A percentile compares a stretch with the other conserved stretches of the same genome.
Evolutionary conservation across 2,888 invertebrate species (phyloP).

Genomic region (Tetropium fuscum): DNA sequence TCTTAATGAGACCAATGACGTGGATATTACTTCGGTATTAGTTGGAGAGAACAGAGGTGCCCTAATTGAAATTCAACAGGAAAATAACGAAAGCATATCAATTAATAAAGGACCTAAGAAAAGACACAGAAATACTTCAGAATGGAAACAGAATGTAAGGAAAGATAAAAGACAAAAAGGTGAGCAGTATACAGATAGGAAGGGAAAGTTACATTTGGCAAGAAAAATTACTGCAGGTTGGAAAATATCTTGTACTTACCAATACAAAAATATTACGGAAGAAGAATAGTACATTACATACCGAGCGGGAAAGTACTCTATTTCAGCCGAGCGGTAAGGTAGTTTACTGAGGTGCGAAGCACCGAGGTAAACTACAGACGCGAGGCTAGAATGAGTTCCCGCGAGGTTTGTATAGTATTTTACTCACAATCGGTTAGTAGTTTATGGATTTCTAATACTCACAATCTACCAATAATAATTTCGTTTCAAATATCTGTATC

Average conservation of each 20-base stretch:
- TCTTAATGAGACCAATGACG: slow-evolving; percentile 4
- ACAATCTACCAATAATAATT: too few relatives aligned
- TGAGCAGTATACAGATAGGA: slow-evolving; percentile 1
- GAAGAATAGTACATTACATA: not conserved
- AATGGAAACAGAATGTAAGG: slow-evolving; percentile 9
- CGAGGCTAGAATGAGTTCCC: too few relatives aligned
- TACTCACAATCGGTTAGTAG: too few relatives aligned
- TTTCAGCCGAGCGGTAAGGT: too few relatives aligned
- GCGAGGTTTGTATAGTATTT: too few relatives aligned
- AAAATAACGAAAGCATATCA: not conserved
- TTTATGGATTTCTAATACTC: too few relatives aligned
- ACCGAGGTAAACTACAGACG: too few relatives aligned
- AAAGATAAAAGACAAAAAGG: not conserved
- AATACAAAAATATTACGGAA: not conserved
- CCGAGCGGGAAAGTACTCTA: too few relatives aligned
- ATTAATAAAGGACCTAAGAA: slow-evolving; percentile 4
- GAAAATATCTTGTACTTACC: not conserved
- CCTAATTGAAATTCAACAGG: slow-evolving; percentile 4
- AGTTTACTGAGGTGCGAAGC: too few relatives aligned
- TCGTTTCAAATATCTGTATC: too few relatives aligned
- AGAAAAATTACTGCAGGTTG: not conserved
- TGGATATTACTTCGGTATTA: not conserved
- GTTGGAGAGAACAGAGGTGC: not conserved
- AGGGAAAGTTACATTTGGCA: not conserved
- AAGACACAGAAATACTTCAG: slow-evolving; percentile 4